phyloP scores from a whole-genome alignment of 2,113 vertebrate genomes.

The Nerophis ophidion region DNA sequence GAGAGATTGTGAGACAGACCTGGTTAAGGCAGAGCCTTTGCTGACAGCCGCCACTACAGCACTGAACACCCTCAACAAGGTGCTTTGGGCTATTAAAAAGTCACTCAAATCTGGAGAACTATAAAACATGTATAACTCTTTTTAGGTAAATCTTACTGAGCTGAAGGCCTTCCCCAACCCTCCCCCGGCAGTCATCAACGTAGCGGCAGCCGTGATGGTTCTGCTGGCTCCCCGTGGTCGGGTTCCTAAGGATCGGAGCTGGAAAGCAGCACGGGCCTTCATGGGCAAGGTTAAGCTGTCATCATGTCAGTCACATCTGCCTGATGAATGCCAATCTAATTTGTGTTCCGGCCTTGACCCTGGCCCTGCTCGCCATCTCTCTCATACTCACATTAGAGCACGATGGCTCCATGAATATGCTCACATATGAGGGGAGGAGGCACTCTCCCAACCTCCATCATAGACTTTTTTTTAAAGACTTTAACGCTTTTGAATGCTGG shows the following conservation, averaged over 20 bases:
- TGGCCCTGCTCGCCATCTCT: constrained; percentile 35
- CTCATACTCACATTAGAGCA: constrained; percentile 43
- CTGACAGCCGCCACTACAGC: constrained; percentile 74
- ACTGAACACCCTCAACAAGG: constrained; percentile 81
- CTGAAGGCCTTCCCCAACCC: constrained; percentile 81
- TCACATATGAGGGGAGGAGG: constrained; percentile 28
- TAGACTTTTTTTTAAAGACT: neutral
- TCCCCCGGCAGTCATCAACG: constrained; percentile 73
- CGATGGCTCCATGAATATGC: constrained; percentile 56
- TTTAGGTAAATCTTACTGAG: constrained; percentile 79
- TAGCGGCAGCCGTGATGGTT: constrained; percentile 79
- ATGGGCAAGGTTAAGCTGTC: constrained; percentile 80
- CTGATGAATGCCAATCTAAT: constrained; percentile 67
- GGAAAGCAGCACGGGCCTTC: constrained; percentile 77
- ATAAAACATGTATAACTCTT: constrained; percentile 4
- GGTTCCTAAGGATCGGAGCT: constrained; percentile 74
- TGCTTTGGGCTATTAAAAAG: constrained; percentile 38
- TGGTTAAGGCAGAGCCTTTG: constrained; percentile 78
- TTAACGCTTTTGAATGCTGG: neutral
- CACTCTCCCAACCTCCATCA: constrained; percentile 9
- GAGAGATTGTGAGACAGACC: constrained; percentile 76
- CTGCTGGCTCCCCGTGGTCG: constrained; percentile 71
- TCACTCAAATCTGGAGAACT: neutral
- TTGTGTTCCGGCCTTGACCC: constrained; percentile 62
- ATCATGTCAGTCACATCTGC: constrained; percentile 48